A percentile compares a stretch with the other conserved stretches of the same genome.
Conservation (phyloP, 2,113 vertebrate genomes). For the Nothoprocta perdicaria region DNA sequence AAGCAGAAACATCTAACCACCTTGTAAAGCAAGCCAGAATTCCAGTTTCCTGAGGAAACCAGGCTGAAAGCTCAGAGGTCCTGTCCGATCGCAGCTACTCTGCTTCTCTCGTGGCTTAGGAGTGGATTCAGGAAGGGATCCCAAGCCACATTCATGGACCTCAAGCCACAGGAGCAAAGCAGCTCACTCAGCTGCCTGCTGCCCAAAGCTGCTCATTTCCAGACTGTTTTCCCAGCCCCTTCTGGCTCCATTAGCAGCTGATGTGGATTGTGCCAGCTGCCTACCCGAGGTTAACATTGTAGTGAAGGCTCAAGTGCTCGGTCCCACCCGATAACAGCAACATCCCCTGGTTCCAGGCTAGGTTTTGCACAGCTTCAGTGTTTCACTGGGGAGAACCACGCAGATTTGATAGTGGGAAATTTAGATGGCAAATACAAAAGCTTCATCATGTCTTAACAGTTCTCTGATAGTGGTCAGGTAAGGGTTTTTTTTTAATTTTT, state of each 20-base stretch:
- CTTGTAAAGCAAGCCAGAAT: not conserved
- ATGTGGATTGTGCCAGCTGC: not conserved
- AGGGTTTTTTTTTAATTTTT: not conserved
- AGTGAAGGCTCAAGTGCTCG: not conserved
- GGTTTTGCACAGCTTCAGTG: not conserved
- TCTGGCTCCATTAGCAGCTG: not conserved
- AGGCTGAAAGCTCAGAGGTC: not conserved
- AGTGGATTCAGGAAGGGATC: not conserved
- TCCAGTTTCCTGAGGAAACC: not conserved
- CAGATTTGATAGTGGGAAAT: not conserved
- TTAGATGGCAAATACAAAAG: not conserved
- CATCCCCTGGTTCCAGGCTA: not conserved
- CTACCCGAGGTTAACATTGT: not conserved
- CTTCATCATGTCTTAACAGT: not conserved
- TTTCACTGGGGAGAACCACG: not conserved
- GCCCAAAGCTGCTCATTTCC: not conserved
- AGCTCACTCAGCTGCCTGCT: accelerated
- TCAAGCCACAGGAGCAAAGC: not conserved
- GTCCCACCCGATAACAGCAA: not conserved
- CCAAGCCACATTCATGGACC: not conserved
- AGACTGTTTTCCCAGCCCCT: not conserved
- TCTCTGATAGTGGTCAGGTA: not conserved
- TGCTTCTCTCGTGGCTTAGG: not conserved
- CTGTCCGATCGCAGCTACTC: not conserved
- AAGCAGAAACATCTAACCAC: not conserved